A percentile compares a stretch with the other conserved stretches of the same genome.
phyloP scores from a whole-genome alignment of 2,888 invertebrate genomes.

The Melanotus villosus region DNA sequence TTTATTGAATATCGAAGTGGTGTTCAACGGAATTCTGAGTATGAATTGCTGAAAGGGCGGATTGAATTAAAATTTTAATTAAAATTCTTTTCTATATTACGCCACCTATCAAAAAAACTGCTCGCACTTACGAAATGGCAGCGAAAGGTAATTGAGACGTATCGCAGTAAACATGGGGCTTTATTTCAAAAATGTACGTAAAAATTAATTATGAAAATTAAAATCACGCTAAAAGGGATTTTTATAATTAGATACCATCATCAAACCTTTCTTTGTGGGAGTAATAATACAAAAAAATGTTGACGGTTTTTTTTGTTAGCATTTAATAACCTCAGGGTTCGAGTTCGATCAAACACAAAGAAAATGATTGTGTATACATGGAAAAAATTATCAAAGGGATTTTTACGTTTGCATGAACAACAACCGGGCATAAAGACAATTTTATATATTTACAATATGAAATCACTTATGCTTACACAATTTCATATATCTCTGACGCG shows the following conservation, averaged over 20 bases:
- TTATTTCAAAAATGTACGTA: background rate
- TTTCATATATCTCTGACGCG: constrained; percentile 18
- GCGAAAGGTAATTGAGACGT: background rate
- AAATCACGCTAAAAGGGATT: background rate
- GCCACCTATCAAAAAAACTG: constrained; percentile 17
- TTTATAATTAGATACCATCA: background rate
- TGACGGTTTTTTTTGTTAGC: constrained; percentile 21
- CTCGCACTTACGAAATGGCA: background rate
- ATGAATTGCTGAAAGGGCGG: constrained; percentile 22
- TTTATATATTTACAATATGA: constrained; percentile 15
- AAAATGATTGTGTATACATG: constrained; percentile 3
- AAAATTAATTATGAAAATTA: background rate
- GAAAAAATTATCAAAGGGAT: constrained; percentile 21
- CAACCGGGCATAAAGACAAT: constrained; percentile 16
- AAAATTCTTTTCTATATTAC: constrained; percentile 18
- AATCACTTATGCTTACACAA: constrained; percentile 25
- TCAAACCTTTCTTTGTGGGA: background rate
- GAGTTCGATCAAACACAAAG: constrained; percentile 16
- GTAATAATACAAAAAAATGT: constrained; percentile 6
- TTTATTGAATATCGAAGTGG: constrained; percentile 8
- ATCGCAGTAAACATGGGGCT: background rate
- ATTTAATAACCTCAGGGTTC: constrained; percentile 21
- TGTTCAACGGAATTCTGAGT: constrained; percentile 11
- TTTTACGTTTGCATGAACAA: constrained; percentile 11
- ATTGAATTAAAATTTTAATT: constrained; percentile 29